Conservation (phyloP, 2,888 invertebrate genomes). For the Aplocera efformata region DNA sequence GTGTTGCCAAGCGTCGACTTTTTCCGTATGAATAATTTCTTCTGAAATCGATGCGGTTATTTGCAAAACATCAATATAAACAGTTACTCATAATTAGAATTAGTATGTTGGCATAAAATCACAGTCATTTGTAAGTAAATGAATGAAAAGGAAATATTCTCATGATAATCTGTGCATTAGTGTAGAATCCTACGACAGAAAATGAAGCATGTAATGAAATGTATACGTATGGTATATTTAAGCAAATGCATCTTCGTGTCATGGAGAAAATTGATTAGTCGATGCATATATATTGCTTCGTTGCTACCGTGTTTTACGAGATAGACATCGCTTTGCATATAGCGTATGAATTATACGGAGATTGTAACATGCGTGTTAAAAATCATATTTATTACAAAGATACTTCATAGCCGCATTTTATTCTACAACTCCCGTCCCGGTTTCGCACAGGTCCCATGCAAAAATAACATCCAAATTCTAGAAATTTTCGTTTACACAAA, state of each 20-base stretch:
- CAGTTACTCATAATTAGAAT: conserved; percentile 2
- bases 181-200: conserved; percentile 23
- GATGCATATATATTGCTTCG: conserved; percentile 38
- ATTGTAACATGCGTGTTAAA: conserved; percentile 10
- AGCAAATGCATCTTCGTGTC: conserved; percentile 44
- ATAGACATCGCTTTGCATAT: conserved; percentile 34
- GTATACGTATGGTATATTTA: conserved; percentile 50
- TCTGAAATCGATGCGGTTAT: no score
- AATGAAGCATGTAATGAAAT: conserved; percentile 47
- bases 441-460: no score
- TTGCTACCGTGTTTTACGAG: conserved; percentile 40
- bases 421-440: no score
- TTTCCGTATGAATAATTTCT: conserved; percentile 9
- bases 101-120: no score
- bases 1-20: conserved; percentile 1
- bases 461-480: no score
- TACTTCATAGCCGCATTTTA: no score
- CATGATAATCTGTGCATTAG: conserved; percentile 31
- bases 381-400: no score
- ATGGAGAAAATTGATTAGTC: conserved; percentile 42
- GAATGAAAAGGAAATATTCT: conserved; percentile 29
- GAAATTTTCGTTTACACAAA: no score
- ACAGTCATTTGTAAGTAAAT: background rate
- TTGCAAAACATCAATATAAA: no score
- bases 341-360: conserved; percentile 28